phyloP scores from a whole-genome alignment of 2,113 vertebrate species.

The Bos javanicus region DNA sequence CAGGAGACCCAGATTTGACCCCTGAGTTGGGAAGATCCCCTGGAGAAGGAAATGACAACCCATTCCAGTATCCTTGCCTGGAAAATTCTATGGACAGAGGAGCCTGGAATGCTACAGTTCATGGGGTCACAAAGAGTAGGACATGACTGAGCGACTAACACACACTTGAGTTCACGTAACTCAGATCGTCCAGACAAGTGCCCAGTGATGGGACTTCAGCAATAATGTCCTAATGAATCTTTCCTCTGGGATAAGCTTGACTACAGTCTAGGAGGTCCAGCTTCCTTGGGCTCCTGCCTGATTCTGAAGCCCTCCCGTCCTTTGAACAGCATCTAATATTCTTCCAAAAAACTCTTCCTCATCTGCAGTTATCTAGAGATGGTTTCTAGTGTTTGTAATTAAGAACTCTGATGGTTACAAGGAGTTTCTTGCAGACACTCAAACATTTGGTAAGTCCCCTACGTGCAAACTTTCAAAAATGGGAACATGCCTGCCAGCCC shows the following conservation, averaged over 20 bases:
- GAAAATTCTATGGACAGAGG: neutral
- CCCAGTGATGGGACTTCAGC: fast-evolving
- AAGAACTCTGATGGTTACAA: neutral
- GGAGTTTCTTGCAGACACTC: neutral
- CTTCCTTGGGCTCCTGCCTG: neutral
- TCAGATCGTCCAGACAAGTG: too few relatives aligned
- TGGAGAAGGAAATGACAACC: neutral
- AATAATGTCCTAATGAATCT: neutral
- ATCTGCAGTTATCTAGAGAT: neutral
- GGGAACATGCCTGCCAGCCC: neutral
- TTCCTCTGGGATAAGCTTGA: neutral
- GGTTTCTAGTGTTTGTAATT: neutral
- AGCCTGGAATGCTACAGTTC: neutral
- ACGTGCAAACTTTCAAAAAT: neutral
- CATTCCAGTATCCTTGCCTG: neutral
- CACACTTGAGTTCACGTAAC: fast-evolving
- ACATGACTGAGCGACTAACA: neutral
- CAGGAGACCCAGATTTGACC: neutral
- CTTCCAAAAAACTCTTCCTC: neutral
- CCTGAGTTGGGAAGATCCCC: neutral
- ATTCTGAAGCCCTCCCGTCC: neutral
- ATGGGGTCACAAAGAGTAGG: neutral
- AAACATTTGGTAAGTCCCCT: neutral
- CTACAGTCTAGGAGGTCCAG: neutral
- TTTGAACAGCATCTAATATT: neutral